Evolutionary conservation across 2,888 invertebrate genomes (phyloP).

Genomic region (Adineta ricciae): DNA sequence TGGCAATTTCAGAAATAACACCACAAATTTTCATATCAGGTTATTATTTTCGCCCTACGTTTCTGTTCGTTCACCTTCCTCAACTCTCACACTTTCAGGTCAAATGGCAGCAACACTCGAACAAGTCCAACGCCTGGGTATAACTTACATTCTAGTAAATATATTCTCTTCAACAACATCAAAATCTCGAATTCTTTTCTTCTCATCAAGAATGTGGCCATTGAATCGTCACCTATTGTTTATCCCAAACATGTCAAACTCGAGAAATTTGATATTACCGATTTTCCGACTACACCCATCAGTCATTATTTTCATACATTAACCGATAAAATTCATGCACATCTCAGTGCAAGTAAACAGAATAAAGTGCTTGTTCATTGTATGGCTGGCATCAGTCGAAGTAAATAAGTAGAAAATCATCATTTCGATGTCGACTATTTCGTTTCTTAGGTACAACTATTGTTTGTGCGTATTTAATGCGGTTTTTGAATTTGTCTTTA

Average conservation of each 20-base stretch:
- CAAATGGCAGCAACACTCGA: slow-evolving; percentile 1
- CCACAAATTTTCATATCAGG: slow-evolving; percentile 10
- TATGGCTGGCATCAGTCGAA: slow-evolving; percentile 11
- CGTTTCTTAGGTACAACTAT: background rate
- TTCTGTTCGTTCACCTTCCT: background rate
- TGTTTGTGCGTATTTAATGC: background rate
- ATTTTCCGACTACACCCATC: slow-evolving; percentile 1
- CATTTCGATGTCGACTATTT: background rate
- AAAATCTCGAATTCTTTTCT: too few species aligned
- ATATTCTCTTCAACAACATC: background rate
- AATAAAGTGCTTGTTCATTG: slow-evolving; percentile 18
- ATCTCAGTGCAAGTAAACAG: background rate
- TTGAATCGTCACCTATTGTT: background rate
- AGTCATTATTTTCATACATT: slow-evolving; percentile 13
- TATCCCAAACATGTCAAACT: slow-evolving; percentile 14
- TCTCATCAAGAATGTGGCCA: background rate
- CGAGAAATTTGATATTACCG: slow-evolving; percentile 1
- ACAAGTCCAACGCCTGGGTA: background rate
- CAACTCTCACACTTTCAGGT: background rate
- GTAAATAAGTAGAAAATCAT: background rate
- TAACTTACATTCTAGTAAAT: background rate
- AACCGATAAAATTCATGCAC: slow-evolving; percentile 2
- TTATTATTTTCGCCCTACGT: background rate
- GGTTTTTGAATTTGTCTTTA: background rate
- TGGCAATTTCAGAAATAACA: slow-evolving; percentile 1